Conservation (phyloP, 30 jellyfish, hydroid and myxozoan species). For the Aurelia aurita region DNA sequence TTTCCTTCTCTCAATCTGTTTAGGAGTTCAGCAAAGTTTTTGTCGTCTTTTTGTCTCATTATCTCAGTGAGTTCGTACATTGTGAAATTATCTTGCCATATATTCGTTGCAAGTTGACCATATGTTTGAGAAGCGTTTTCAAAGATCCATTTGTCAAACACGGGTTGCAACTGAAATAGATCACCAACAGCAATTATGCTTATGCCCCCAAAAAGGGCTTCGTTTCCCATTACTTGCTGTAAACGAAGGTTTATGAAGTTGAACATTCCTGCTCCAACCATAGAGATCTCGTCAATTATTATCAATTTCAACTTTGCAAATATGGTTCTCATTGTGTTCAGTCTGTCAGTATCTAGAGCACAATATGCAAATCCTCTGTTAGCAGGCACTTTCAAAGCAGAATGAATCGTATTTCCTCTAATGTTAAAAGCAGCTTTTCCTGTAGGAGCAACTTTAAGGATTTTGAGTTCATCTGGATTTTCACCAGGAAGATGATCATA, state of each 20-base stretch:
- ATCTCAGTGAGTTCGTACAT: too few relatives aligned
- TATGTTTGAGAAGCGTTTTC: not conserved
- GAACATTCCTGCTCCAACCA: constrained; percentile 30
- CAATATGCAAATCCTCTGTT: constrained; percentile 8
- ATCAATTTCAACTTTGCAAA: constrained; percentile 6
- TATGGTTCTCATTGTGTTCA: not conserved
- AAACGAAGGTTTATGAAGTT: not conserved
- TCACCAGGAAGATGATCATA: not conserved
- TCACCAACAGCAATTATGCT: constrained; percentile 4
- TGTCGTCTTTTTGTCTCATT: constrained; percentile 10
- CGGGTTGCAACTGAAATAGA: not conserved
- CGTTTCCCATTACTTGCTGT: not conserved
- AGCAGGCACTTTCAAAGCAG: constrained; percentile 28
- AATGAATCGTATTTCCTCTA: constrained; percentile 27
- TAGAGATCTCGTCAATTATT: constrained; percentile 27
- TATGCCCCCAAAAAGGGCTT: constrained; percentile 12
- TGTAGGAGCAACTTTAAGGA: constrained; percentile 1
- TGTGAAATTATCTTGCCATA: constrained; percentile 25
- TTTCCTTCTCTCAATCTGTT: constrained; percentile 1
- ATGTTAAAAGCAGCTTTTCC: constrained; percentile 30
- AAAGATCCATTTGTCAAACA: constrained; percentile 10
- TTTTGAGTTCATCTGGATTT: constrained; percentile 13
- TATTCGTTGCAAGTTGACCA: not conserved
- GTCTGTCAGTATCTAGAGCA: constrained; percentile 10
- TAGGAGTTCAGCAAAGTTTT: not conserved